Evolutionary conservation across 2,888 invertebrate genomes (phyloP).

Genomic region (Sturmia bella): DNA sequence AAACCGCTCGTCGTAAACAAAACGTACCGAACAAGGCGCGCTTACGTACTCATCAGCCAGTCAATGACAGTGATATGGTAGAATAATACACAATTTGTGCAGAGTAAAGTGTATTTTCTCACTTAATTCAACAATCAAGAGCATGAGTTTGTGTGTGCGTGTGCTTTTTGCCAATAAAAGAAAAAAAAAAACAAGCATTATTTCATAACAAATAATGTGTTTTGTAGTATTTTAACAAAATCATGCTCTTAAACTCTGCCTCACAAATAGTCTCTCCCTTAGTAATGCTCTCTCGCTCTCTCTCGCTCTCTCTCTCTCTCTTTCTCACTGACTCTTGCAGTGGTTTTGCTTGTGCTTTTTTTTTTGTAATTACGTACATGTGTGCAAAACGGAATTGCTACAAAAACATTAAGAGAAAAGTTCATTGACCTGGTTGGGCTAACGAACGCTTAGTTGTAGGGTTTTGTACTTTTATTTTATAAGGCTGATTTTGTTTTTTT

Average conservation of each 20-base stretch:
- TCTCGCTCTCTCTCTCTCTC: too few relatives aligned
- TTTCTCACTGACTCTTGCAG: too few relatives aligned
- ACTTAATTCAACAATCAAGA: conserved; percentile 17
- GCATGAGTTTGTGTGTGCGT: background rate
- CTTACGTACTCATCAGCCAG: conserved; percentile 70
- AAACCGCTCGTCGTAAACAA: conserved; percentile 65
- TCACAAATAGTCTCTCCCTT: conserved; percentile 1
- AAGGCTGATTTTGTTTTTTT: conserved; percentile 55
- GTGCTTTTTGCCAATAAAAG: conserved; percentile 31
- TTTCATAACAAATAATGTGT: background rate
- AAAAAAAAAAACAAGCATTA: conserved; percentile 24
- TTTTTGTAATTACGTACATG: conserved; percentile 58
- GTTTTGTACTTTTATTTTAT: conserved; percentile 58
- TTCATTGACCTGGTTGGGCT: conserved; percentile 74
- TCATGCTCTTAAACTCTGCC: conserved; percentile 18
- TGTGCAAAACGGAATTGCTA: conserved; percentile 71
- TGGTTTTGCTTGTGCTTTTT: conserved; percentile 20
- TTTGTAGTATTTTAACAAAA: conserved; percentile 11
- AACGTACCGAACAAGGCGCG: conserved; percentile 68
- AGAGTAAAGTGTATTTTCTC: conserved; percentile 56
- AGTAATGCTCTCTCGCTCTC: background rate
- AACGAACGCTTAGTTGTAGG: conserved; percentile 68
- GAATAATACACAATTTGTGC: conserved; percentile 55
- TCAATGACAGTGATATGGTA: conserved; percentile 69
- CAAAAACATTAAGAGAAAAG: conserved; percentile 76